Conservation (phyloP, 1,140 invertebrate species). For the Atta colombica region DNA sequence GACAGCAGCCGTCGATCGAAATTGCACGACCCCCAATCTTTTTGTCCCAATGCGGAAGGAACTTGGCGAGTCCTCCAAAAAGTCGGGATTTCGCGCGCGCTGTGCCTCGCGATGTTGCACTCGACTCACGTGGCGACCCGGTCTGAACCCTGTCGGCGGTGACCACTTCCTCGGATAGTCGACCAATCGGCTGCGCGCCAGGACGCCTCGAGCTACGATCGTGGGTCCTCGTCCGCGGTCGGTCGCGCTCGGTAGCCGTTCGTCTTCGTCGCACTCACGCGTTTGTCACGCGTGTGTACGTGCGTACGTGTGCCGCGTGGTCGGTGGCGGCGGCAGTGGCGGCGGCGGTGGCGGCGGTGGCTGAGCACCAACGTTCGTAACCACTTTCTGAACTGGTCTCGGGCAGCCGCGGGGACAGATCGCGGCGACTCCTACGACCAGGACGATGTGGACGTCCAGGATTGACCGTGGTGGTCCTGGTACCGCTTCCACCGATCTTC, state of each 20-base stretch:
- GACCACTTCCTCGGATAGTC: slow-evolving; percentile 75
- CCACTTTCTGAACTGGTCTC: slow-evolving; percentile 68
- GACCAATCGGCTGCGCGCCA: slow-evolving; percentile 74
- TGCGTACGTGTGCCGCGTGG: slow-evolving; percentile 64
- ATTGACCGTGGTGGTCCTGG: slow-evolving; percentile 63
- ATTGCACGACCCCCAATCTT: not conserved
- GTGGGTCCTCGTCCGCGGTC: slow-evolving; percentile 66
- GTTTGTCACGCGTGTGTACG: slow-evolving; percentile 31
- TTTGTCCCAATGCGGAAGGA: not conserved
- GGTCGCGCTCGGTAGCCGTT: slow-evolving; percentile 69
- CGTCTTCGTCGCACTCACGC: slow-evolving; percentile 70
- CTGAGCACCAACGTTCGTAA: slow-evolving; percentile 52
- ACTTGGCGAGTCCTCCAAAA: not conserved
- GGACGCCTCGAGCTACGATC: slow-evolving; percentile 66
- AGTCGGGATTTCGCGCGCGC: slow-evolving; percentile 58
- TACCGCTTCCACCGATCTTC: slow-evolving; percentile 69
- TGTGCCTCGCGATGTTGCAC: slow-evolving; percentile 63
- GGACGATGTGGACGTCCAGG: slow-evolving; percentile 65
- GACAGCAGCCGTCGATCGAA: not conserved
- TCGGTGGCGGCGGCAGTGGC: not conserved
- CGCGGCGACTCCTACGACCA: slow-evolving; percentile 54
- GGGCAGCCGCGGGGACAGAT: slow-evolving; percentile 36
- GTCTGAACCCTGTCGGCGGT: slow-evolving; percentile 71
- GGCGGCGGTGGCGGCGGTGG: not conserved
- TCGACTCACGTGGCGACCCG: slow-evolving; percentile 80